phyloP scores from a whole-genome alignment of 2,113 vertebrate genomes.

The Camelus bactrianus region DNA sequence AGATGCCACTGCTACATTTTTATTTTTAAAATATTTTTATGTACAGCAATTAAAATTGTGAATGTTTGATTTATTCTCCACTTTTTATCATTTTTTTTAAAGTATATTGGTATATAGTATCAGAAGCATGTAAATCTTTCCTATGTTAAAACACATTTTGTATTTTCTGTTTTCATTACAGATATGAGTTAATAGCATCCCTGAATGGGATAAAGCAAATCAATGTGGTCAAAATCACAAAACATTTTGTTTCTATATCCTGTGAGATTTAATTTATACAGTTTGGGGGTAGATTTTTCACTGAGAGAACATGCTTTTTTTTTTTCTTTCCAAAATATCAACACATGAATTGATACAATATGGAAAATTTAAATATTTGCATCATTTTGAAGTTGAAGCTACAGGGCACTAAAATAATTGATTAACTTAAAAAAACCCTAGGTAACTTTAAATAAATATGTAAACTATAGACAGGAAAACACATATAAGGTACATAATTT shows the following conservation, averaged over 20 bases:
- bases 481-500: neutral
- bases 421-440: neutral
- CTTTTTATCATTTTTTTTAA: neutral
- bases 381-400: neutral
- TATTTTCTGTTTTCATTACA: constrained; percentile 9
- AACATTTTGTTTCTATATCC: neutral
- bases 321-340: neutral
- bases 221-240: neutral
- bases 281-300: neutral
- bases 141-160: neutral
- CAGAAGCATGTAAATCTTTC: neutral
- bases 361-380: neutral
- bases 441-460: neutral
- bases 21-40: constrained; percentile 60
- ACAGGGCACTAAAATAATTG: neutral
- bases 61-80: constrained; percentile 46
- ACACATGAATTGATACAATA: neutral
- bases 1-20: neutral
- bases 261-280: neutral
- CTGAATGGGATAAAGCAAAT: neutral
- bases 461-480: neutral
- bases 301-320: neutral
- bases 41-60: constrained; percentile 4
- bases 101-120: neutral
- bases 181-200: neutral